These are phyloP conservation scores for Pteronotus mesoamericanus DNA, from an alignment of 2,797 vertebrate genomes.

Conservation along the genomic window DNA sequence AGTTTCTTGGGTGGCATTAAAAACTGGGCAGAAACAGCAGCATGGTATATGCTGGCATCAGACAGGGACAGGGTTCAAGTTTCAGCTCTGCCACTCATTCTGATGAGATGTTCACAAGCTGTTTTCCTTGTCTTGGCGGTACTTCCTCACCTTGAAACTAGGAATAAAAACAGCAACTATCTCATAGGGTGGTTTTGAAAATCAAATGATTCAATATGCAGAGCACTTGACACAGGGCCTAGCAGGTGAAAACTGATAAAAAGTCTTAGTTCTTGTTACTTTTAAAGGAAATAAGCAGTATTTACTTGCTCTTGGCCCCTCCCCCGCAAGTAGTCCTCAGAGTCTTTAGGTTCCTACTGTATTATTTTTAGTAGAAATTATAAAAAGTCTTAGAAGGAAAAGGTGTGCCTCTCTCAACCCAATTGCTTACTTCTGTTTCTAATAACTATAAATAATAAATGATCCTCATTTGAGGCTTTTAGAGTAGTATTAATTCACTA, in stretches of 20 bases:
- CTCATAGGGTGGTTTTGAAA: not conserved
- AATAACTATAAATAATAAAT: conserved; percentile 52
- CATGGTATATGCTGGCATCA: not conserved
- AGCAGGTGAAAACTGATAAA: not conserved
- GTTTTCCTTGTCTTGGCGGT: not conserved
- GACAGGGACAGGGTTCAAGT: not conserved
- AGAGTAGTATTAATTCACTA: conserved; percentile 2
- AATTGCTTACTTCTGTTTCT: conserved; percentile 34
- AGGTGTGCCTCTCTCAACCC: not conserved
- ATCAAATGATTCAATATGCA: not conserved
- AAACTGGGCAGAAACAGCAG: no score
- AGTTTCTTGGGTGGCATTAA: not conserved
- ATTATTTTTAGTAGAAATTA: not conserved
- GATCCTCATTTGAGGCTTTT: not conserved
- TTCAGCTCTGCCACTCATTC: not conserved
- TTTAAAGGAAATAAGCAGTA: not conserved
- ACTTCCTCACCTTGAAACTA: not conserved
- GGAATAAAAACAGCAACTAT: not conserved
- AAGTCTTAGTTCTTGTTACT: not conserved
- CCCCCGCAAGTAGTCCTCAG: not conserved
- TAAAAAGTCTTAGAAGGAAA: not conserved
- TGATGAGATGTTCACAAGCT: not conserved
- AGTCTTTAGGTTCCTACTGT: not conserved
- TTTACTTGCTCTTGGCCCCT: not conserved
- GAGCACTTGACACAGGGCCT: not conserved